These are phyloP conservation scores for Psittacula cyanocephala DNA, from an alignment of 2,113 vertebrate species.

Conservation along the genomic window DNA sequence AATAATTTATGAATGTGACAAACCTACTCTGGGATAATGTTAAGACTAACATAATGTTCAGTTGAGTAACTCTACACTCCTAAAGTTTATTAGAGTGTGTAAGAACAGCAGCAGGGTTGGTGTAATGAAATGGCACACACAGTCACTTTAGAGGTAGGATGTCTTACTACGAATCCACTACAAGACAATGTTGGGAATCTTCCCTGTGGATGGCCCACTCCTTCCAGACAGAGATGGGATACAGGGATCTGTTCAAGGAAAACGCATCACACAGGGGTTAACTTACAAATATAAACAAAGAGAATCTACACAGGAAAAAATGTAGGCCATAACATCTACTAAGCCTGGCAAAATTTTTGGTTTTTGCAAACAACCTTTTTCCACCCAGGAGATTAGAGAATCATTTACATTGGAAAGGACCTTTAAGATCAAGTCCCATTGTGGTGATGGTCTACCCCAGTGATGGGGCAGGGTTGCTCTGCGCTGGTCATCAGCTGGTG, in stretches of 20 bases:
- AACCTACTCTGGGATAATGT: slow-evolving; percentile 48
- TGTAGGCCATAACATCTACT: background rate
- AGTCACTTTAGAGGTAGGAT: background rate
- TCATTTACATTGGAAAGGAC: background rate
- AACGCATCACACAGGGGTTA: background rate
- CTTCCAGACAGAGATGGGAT: background rate
- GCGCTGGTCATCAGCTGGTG: background rate
- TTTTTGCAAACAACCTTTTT: background rate
- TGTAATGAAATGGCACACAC: background rate
- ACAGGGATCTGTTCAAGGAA: background rate
- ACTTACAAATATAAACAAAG: background rate
- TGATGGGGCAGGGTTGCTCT: background rate
- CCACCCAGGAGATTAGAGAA: background rate
- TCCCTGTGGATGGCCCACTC: background rate
- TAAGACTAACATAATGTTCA: slow-evolving; percentile 59
- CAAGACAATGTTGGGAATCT: background rate
- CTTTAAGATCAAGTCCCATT: accelerated
- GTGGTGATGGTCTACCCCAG: background rate
- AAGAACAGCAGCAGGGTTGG: slow-evolving; percentile 22
- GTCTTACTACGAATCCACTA: background rate
- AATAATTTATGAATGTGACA: slow-evolving; percentile 66
- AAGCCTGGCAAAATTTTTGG: background rate
- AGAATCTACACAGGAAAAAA: background rate
- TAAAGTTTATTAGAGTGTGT: slow-evolving; percentile 60
- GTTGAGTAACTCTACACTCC: slow-evolving; percentile 54